Evolutionary conservation across 2,888 invertebrate genomes (phyloP).

Genomic region (Boloria selene): DNA sequence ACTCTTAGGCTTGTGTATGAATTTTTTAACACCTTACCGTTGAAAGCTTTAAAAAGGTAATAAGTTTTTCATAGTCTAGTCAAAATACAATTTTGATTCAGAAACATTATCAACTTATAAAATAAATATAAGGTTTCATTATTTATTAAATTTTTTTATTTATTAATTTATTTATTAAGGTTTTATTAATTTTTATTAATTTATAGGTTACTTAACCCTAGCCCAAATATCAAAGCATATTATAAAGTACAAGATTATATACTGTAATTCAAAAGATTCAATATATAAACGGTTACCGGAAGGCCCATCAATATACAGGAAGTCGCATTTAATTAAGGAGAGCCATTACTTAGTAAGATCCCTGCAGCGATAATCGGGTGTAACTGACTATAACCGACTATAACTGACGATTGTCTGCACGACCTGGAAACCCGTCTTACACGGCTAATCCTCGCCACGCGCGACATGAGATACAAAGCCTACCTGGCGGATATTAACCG

Average conservation of each 20-base stretch:
- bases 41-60: too few species aligned
- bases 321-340: conserved; percentile 12
- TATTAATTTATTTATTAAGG: too few species aligned
- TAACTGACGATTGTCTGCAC: not conserved
- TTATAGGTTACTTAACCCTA: too few species aligned
- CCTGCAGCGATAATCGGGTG: conserved; percentile 16
- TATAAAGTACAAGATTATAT: not conserved
- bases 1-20: too few species aligned
- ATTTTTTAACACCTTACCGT: too few species aligned
- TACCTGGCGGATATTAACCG: not conserved
- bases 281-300: not conserved
- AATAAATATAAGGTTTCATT: too few species aligned
- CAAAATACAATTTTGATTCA: too few species aligned
- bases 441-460: conserved; percentile 10
- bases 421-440: conserved; percentile 10
- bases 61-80: too few species aligned
- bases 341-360: conserved; percentile 14
- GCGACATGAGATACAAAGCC: not conserved
- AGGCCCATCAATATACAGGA: conserved; percentile 1
- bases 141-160: too few species aligned
- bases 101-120: too few species aligned
- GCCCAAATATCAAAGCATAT: too few species aligned
- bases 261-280: not conserved
- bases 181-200: too few species aligned
- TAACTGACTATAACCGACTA: conserved; percentile 14